A percentile compares a stretch with the other conserved stretches of the same genome.
Conservation (phyloP, 2,888 invertebrate genomes). For the Dioctria linearis region DNA sequence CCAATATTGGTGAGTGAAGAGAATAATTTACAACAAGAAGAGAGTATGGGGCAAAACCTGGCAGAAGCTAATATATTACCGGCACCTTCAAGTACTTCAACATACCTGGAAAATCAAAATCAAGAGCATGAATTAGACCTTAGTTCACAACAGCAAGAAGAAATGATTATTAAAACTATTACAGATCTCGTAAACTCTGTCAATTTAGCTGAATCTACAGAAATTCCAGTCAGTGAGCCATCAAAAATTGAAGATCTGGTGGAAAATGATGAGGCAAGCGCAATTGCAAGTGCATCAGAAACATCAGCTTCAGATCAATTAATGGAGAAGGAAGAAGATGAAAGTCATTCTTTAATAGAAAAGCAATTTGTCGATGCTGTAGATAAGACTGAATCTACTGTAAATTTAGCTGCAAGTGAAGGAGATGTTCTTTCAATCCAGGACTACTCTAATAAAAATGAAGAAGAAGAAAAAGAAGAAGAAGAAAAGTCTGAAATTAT, state of each 20-base stretch:
- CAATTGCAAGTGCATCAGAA: no score
- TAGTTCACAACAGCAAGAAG: slow-evolving; percentile 28
- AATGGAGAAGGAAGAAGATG: no score
- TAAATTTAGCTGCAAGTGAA: no score
- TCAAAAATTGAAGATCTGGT: not conserved
- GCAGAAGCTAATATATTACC: not conserved
- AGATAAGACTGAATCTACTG: no score
- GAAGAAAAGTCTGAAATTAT: not conserved
- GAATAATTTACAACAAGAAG: no score
- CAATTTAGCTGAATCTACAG: not conserved
- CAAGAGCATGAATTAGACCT: not conserved
- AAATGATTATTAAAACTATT: slow-evolving; percentile 44
- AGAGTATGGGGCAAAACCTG: not conserved
- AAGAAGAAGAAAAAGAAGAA: no score
- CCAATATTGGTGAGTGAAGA: not conserved
- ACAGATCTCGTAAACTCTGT: slow-evolving; percentile 37
- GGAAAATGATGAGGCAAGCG: not conserved
- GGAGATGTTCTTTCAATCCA: not conserved
- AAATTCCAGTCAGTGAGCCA: not conserved
- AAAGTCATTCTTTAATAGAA: no score
- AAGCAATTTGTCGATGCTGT: no score
- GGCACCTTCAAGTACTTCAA: not conserved
- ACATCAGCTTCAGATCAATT: no score
- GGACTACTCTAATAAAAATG: not conserved
- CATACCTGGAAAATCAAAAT: not conserved